These are phyloP conservation scores for Lasioglossum pauxillum DNA, from an alignment of 2,888 invertebrate genomes.

Conservation along the genomic window DNA sequence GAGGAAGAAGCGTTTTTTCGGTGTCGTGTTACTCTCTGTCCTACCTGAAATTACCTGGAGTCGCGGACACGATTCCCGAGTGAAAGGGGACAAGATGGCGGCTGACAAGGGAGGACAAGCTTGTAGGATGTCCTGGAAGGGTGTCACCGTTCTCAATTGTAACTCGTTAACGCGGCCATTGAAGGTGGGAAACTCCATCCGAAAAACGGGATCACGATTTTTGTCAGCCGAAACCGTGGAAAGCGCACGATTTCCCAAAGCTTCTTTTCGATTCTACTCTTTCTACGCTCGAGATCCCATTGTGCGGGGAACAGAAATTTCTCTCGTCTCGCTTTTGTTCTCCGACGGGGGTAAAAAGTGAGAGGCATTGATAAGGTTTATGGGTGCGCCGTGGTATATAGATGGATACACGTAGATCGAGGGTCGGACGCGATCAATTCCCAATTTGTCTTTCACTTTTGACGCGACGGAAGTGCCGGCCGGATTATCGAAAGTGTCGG, in stretches of 20 bases:
- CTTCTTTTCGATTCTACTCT: background rate
- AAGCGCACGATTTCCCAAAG: slow-evolving; percentile 35
- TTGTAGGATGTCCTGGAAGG: slow-evolving; percentile 62
- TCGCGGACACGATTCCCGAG: slow-evolving; percentile 50
- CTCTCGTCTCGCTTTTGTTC: background rate
- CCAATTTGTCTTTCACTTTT: slow-evolving; percentile 56
- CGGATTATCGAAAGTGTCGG: slow-evolving; percentile 53
- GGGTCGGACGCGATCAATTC: slow-evolving; percentile 44
- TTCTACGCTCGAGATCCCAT: background rate
- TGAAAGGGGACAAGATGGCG: slow-evolving; percentile 55
- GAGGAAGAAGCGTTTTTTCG: slow-evolving; percentile 36
- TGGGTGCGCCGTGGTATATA: background rate
- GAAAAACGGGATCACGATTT: slow-evolving; percentile 6
- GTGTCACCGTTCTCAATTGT: slow-evolving; percentile 71
- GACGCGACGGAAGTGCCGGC: slow-evolving; percentile 50
- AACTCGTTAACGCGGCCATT: slow-evolving; percentile 81
- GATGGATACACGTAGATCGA: slow-evolving; percentile 1
- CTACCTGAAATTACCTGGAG: slow-evolving; percentile 62
- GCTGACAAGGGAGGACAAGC: slow-evolving; percentile 51
- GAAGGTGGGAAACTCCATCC: slow-evolving; percentile 42
- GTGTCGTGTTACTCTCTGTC: slow-evolving; percentile 50
- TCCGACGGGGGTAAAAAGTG: background rate
- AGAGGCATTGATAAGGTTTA: slow-evolving; percentile 20
- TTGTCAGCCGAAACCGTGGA: slow-evolving; percentile 3
- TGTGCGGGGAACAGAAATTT: background rate